Evolutionary conservation across 1,140 invertebrate species (phyloP), one percentile per base, ranked within the genome.

Genomic region (Adelges cooleyi): DNA sequence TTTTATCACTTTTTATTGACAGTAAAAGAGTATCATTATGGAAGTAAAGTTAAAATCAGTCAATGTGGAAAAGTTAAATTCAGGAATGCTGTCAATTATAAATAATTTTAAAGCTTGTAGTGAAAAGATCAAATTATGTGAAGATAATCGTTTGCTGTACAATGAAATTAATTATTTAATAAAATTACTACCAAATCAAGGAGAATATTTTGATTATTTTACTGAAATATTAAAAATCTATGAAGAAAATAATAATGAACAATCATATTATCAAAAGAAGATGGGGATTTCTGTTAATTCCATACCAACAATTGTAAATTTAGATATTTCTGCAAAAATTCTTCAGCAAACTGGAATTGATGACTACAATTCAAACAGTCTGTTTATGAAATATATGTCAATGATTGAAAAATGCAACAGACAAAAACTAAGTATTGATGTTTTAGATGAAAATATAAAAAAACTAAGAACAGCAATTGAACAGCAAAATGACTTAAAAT

Each of bases 361-460:
- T 48, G 42, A 62, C 18, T 62, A 62, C 10, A 29, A 48, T 62
- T n/a, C 56, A 29, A 48, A 13, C 33, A 48, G 42, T 4, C 5
- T 62, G 17, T 48, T 62, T 46, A 18, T n/a, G 10, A 48, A 62
- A 18, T 62, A 62, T 62, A 29, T 62, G 27, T 46, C 25, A n/a
- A 48, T 62, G 10, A 46, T 62, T 62, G 56, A 46, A 46, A 48
- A 22, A 20, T 33, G 25, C 22, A 29, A 17, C 3, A 48, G 27
- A 33, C 10, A 62, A 62, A 62, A 48, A 20, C 9, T 46, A 1
- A 18, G 20, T 33, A 46, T 62, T 13, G 25, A 62, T 48, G 25
- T 46, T 6, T 29, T 62, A 27, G 42, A 62, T 62, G 42, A 62
- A 62, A 17, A 33, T 20, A 48, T 62, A 46, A 62, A 62, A 29